Conservation (phyloP, 2,888 invertebrate genomes). For the Macrosiphum euphorbiae region DNA sequence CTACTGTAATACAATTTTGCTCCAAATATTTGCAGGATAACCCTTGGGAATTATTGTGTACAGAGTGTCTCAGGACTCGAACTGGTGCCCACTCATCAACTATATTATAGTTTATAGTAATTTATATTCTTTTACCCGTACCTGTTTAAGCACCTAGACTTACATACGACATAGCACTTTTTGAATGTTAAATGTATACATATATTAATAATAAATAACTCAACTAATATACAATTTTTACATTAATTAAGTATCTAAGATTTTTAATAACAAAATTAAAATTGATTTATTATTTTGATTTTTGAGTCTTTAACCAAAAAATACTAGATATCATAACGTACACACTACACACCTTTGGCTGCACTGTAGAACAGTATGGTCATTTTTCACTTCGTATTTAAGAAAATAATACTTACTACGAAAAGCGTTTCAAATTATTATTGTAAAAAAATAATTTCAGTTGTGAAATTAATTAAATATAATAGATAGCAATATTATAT, state of each 20-base stretch:
- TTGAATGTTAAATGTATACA: not conserved
- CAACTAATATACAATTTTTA: not conserved
- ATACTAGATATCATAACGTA: not conserved
- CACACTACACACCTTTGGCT: too few relatives aligned
- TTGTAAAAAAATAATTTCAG: not conserved
- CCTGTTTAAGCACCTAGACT: not conserved
- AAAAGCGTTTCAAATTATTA: not conserved
- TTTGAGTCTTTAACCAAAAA: not conserved
- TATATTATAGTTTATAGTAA: not conserved
- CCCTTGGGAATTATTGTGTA: not conserved
- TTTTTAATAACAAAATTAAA: not conserved
- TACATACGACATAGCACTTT: not conserved
- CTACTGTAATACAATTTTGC: not conserved
- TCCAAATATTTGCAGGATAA: not conserved
- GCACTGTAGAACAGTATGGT: not conserved
- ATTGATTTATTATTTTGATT: not conserved
- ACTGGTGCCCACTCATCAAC: not conserved
- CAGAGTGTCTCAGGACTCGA: not conserved
- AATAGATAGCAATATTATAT: not conserved
- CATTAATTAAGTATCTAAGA: not conserved
- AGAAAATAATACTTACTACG: not conserved
- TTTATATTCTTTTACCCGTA: not conserved
- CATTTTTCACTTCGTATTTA: not conserved
- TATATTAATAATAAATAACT: too few relatives aligned
- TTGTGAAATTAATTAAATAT: not conserved